Evolutionary conservation across 2,797 vertebrate species (phyloP).

Genomic region (Platalea minor): DNA sequence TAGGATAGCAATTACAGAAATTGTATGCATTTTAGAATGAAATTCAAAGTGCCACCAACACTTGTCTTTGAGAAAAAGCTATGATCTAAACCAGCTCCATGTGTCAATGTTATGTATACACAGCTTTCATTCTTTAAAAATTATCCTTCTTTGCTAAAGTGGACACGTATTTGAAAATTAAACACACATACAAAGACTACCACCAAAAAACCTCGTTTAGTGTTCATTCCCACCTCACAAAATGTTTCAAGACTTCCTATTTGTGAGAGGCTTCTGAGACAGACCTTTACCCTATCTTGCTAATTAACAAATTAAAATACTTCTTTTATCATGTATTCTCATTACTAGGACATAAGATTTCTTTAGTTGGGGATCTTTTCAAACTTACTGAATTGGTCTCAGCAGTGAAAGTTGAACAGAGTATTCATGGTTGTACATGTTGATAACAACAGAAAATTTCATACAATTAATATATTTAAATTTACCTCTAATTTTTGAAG

Average conservation of each 20-base stretch:
- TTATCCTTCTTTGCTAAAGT: not conserved
- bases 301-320: not conserved
- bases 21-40: not conserved
- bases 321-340: not conserved
- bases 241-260: not conserved
- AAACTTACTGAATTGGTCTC: not conserved
- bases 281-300: not conserved
- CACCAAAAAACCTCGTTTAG: not conserved
- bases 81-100: not conserved
- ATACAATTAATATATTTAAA: not conserved
- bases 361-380: not conserved
- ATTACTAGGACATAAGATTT: not conserved
- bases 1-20: not conserved
- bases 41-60: not conserved
- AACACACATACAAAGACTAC: not conserved
- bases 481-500: not conserved
- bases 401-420: not conserved
- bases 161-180: not conserved
- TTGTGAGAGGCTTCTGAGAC: not conserved
- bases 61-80: not conserved
- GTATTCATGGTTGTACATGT: fast-evolving
- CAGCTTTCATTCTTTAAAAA: not conserved
- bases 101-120: not conserved
- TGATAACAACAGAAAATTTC: not conserved
- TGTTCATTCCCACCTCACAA: not conserved